These are phyloP conservation scores for Hippocampus comes DNA, from an alignment of 2,113 vertebrate species.

Conservation along the genomic window DNA sequence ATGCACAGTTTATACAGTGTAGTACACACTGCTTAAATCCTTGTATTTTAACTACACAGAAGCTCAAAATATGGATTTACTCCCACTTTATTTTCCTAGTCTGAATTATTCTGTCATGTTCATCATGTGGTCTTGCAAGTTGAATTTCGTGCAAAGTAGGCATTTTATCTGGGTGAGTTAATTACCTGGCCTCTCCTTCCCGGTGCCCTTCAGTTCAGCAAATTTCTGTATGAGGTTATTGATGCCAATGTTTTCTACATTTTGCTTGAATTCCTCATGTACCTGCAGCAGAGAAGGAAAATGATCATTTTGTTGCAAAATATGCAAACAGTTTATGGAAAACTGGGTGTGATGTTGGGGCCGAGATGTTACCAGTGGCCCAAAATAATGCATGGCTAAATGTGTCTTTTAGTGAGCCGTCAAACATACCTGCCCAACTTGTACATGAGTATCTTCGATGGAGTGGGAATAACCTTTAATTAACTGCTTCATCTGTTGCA, in stretches of 20 bases:
- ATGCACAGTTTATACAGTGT: neutral
- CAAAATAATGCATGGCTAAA: neutral
- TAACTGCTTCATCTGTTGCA: constrained; percentile 88
- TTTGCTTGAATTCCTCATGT: constrained; percentile 95
- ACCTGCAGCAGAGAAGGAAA: constrained; percentile 70
- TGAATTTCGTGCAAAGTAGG: neutral
- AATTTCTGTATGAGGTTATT: constrained; percentile 86
- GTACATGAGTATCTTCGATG: constrained; percentile 91
- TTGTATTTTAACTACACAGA: neutral
- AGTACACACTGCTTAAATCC: neutral
- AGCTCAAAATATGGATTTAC: neutral
- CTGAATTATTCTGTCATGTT: neutral
- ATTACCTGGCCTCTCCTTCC: constrained; percentile 84
- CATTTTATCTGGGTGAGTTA: neutral
- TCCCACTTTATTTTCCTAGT: constrained; percentile 1
- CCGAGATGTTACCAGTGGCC: neutral
- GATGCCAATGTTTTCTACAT: constrained; percentile 89
- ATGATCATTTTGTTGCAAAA: neutral
- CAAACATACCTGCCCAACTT: constrained; percentile 87
- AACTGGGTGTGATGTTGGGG: neutral
- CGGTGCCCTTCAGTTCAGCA: constrained; percentile 87
- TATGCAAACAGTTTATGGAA: no score
- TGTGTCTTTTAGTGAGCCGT: neutral
- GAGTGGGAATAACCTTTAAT: constrained; percentile 90
- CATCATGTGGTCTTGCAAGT: neutral